Conservation (phyloP, 2,888 invertebrate genomes). For the Lasioglossum malachurum region DNA sequence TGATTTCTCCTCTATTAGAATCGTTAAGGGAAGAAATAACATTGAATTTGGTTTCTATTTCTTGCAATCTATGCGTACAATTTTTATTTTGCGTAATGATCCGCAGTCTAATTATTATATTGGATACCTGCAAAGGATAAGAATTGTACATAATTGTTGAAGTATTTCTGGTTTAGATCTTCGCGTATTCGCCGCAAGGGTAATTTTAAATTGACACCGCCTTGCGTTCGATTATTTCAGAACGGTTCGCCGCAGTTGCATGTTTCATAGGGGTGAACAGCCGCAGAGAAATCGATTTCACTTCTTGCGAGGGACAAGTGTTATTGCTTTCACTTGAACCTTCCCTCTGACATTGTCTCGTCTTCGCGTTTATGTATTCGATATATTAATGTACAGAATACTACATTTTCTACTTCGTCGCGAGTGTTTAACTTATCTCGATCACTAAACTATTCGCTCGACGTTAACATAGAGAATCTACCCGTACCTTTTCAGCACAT, state of each 20-base stretch:
- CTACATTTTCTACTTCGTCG: background rate
- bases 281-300: constrained; percentile 78
- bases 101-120: no score
- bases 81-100: no score
- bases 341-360: constrained; percentile 16
- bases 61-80: no score
- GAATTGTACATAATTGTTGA: no score
- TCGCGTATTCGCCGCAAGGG: background rate
- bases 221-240: constrained; percentile 60
- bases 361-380: background rate
- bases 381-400: background rate
- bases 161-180: background rate
- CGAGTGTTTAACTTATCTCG: background rate
- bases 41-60: no score
- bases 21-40: no score
- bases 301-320: constrained; percentile 63
- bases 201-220: constrained; percentile 21
- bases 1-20: no score
- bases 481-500: background rate
- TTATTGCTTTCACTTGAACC: constrained; percentile 62
- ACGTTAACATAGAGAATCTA: background rate
- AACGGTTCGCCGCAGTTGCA: constrained; percentile 66
- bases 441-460: background rate
- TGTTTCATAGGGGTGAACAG: constrained; percentile 77
- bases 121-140: no score